phyloP scores from a whole-genome alignment of 1,140 invertebrate genomes.

The Epicauta chinensis region DNA sequence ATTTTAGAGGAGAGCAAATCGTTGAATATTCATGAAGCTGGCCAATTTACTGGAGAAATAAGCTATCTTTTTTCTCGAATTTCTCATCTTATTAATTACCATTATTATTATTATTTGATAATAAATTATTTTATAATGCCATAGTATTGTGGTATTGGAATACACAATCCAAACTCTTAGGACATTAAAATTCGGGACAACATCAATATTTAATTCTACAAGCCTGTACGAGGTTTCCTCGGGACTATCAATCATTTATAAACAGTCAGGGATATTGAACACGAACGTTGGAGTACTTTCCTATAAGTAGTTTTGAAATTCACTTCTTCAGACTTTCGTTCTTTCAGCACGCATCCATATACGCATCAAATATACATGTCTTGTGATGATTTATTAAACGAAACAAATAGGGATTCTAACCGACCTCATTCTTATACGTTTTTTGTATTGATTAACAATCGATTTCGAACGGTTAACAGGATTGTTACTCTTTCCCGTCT shows the following conservation, averaged over 20 bases:
- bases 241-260: constrained; percentile 31
- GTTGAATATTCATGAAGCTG: constrained; percentile 6
- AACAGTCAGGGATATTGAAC: constrained; percentile 28
- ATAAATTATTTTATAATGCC: constrained; percentile 14
- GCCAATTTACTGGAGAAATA: not conserved
- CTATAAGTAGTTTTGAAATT: constrained; percentile 23
- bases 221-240: constrained; percentile 22
- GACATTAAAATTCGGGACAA: constrained; percentile 30
- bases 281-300: constrained; percentile 15
- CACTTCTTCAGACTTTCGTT: constrained; percentile 11
- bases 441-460: too few relatives aligned
- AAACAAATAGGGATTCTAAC: too few relatives aligned
- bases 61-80: not conserved
- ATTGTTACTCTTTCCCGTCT: too few relatives aligned
- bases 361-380: too few relatives aligned
- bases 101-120: constrained; percentile 7
- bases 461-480: too few relatives aligned
- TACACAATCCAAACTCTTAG: too few relatives aligned
- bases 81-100: not conserved
- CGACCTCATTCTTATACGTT: too few relatives aligned
- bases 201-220: constrained; percentile 31
- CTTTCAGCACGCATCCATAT: too few relatives aligned
- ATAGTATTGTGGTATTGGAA: constrained; percentile 10
- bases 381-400: too few relatives aligned
- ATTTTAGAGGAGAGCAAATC: constrained; percentile 12